These are phyloP conservation scores for Pectinophora gossypiella DNA, from an alignment of 1,140 invertebrate species.

Conservation along the genomic window DNA sequence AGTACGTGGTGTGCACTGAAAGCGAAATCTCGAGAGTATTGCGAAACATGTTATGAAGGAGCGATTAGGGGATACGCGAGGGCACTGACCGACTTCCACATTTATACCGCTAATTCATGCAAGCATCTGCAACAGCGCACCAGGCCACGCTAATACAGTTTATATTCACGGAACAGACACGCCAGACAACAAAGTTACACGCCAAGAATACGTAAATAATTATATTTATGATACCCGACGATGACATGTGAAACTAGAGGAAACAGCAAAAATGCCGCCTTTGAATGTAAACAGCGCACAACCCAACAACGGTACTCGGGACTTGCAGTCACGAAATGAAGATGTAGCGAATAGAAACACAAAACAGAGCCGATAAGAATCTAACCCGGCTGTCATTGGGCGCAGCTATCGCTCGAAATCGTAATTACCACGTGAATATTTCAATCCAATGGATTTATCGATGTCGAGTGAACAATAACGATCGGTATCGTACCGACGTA, in stretches of 20 bases:
- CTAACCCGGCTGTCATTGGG: conserved; percentile 26
- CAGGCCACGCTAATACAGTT: conserved; percentile 39
- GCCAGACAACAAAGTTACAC: conserved; percentile 25
- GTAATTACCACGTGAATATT: conserved; percentile 62
- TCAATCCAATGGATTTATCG: conserved; percentile 57
- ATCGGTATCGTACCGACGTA: conserved; percentile 42
- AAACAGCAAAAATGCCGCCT: conserved; percentile 29
- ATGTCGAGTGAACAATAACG: conserved; percentile 53
- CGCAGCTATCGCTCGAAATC: conserved; percentile 48
- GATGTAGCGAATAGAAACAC: conserved; percentile 31
- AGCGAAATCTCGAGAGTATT: conserved; percentile 54
- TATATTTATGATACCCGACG: conserved; percentile 45
- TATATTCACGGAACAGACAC: conserved; percentile 41
- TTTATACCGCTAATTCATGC: conserved; percentile 67
- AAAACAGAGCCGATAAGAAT: conserved; percentile 22
- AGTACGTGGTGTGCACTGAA: conserved; percentile 35
- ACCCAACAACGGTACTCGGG: not conserved
- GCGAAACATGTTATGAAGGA: conserved; percentile 42
- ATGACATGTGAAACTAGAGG: conserved; percentile 53
- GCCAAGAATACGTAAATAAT: conserved; percentile 52
- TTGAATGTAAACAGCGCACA: conserved; percentile 19
- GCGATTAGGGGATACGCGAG: conserved; percentile 56
- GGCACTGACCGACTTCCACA: conserved; percentile 67
- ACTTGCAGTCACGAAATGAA: conserved; percentile 22
- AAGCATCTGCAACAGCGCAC: conserved; percentile 54